phyloP scores from a whole-genome alignment of 2,113 vertebrate species.

The Gambusia holbrooki region DNA sequence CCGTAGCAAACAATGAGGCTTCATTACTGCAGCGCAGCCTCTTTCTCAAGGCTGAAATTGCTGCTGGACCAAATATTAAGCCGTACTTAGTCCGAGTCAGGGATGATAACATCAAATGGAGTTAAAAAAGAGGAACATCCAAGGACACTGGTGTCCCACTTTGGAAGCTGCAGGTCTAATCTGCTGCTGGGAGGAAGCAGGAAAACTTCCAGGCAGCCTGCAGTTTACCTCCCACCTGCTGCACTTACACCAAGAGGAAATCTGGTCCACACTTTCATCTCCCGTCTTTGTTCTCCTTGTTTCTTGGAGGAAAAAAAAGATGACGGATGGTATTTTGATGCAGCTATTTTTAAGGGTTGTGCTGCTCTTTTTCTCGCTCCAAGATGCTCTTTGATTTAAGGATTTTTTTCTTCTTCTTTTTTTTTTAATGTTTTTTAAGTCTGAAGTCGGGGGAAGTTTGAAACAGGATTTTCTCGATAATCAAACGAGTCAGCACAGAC shows the following conservation, averaged over 20 bases:
- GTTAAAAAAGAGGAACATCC: constrained; percentile 33
- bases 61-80: constrained; percentile 56
- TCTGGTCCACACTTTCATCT: constrained; percentile 46
- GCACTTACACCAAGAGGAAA: constrained; percentile 43
- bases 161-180: constrained; percentile 42
- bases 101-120: constrained; percentile 56
- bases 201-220: constrained; percentile 22
- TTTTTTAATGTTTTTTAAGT: constrained; percentile 45
- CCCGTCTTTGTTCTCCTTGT: constrained; percentile 42
- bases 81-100: constrained; percentile 39
- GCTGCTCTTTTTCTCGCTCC: constrained; percentile 46
- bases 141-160: constrained; percentile 57
- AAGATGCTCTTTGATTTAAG: constrained; percentile 64
- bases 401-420: constrained; percentile 48
- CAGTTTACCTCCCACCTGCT: constrained; percentile 54
- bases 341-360: constrained; percentile 58
- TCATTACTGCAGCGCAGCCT: constrained; percentile 40
- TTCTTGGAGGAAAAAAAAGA: constrained; percentile 49
- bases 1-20: constrained; percentile 39
- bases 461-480: constrained; percentile 61
- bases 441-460: constrained; percentile 53
- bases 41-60: constrained; percentile 59
- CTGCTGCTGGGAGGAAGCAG: constrained; percentile 23
- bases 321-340: constrained; percentile 65
- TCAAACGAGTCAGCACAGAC: constrained; percentile 54